These are phyloP conservation scores for Bambusicola thoracicus DNA, from an alignment of 2,113 vertebrate genomes.

Conservation along the genomic window DNA sequence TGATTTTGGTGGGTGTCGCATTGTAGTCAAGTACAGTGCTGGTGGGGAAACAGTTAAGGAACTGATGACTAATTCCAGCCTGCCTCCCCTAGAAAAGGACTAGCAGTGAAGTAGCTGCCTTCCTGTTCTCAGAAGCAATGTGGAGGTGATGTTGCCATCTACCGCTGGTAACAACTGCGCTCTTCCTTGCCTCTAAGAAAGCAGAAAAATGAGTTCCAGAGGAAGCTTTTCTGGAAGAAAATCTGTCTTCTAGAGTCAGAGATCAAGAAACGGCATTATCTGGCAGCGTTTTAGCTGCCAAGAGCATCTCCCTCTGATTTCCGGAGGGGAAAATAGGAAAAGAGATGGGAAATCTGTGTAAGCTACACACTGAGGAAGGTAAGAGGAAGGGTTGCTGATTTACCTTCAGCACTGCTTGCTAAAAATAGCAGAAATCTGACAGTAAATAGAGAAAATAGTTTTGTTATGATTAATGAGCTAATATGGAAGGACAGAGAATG, in stretches of 20 bases:
- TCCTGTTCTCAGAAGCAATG: neutral
- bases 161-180: neutral
- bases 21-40: too few species aligned
- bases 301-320: neutral
- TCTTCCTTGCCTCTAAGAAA: neutral
- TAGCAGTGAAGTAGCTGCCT: neutral
- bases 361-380: neutral
- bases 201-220: neutral
- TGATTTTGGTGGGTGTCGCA: neutral
- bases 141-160: neutral
- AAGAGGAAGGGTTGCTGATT: neutral
- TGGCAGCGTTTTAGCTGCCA: neutral
- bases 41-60: neutral
- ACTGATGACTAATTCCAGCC: neutral
- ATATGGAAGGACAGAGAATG: neutral
- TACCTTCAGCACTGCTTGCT: neutral
- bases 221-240: neutral
- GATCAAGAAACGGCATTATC: neutral
- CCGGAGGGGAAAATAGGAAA: neutral
- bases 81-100: neutral
- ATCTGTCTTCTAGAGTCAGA: neutral
- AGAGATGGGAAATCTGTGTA: neutral
- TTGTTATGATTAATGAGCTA: neutral
- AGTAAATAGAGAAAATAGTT: neutral
- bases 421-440: neutral